phyloP scores from a whole-genome alignment of 1,140 invertebrate species.

The Ooceraea biroi region DNA sequence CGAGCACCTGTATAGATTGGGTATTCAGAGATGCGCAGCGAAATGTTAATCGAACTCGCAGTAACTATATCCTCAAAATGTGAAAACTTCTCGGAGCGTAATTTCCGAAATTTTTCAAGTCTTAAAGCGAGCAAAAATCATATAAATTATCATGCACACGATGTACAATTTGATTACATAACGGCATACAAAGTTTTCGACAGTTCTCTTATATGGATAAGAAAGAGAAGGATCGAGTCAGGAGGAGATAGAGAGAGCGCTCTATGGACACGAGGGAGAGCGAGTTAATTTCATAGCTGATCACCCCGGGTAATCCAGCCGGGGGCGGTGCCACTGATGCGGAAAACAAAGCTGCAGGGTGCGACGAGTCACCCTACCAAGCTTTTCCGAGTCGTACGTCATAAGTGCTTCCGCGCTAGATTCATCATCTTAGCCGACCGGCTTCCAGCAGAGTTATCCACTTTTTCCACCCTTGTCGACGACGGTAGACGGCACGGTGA shows the following conservation, averaged over 20 bases:
- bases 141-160: no score
- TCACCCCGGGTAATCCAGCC: constrained; percentile 85
- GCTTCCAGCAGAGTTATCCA: constrained; percentile 80
- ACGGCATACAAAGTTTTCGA: background rate
- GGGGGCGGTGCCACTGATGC: constrained; percentile 81
- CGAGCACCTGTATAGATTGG: constrained; percentile 49
- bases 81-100: background rate
- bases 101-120: no score
- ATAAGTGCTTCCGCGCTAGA: constrained; percentile 86
- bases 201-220: no score
- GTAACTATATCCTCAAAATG: constrained; percentile 18
- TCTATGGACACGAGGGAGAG: constrained; percentile 42
- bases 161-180: no score
- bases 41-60: constrained; percentile 35
- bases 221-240: constrained; percentile 15
- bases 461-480: constrained; percentile 80
- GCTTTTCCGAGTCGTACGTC: constrained; percentile 83
- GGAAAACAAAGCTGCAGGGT: constrained; percentile 85
- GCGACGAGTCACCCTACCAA: constrained; percentile 77
- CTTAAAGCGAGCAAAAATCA: no score
- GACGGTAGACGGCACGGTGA: constrained; percentile 76
- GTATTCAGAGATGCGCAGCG: constrained; percentile 27
- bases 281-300: constrained; percentile 87
- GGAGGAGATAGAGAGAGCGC: constrained; percentile 18
- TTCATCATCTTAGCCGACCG: constrained; percentile 84